These are phyloP conservation scores for Agrypnia vestita DNA, from an alignment of 1,140 invertebrate species.

Conservation along the genomic window DNA sequence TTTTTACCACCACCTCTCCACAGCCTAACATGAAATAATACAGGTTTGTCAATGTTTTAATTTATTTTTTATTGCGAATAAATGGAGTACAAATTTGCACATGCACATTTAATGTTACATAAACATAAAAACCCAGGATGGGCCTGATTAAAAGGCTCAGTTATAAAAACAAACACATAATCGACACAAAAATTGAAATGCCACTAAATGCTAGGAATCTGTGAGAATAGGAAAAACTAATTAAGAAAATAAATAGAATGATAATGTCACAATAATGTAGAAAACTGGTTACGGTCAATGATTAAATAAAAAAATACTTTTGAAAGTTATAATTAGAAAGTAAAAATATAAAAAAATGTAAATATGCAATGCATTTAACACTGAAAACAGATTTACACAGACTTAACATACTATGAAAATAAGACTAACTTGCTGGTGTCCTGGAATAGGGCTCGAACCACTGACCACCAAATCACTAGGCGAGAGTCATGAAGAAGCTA, in stretches of 20 bases:
- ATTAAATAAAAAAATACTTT: background rate
- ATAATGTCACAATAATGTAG: constrained; percentile 10
- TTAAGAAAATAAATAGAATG: constrained; percentile 14
- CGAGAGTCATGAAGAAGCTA: too few species aligned
- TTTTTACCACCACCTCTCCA: too few species aligned
- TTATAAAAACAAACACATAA: constrained; percentile 26
- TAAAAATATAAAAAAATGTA: constrained; percentile 9
- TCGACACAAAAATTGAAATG: constrained; percentile 22
- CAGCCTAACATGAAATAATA: constrained; percentile 4
- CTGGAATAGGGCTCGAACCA: too few species aligned
- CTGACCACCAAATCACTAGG: too few species aligned
- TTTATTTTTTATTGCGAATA: constrained; percentile 27
- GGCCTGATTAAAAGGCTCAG: background rate
- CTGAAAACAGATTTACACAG: too few species aligned
- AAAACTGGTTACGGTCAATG: constrained; percentile 13
- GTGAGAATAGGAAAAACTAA: too few species aligned
- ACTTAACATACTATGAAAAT: too few species aligned
- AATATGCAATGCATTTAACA: too few species aligned
- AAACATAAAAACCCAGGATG: constrained; percentile 23
- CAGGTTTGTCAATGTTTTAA: constrained; percentile 18
- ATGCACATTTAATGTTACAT: constrained; percentile 29
- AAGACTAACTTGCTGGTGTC: too few species aligned
- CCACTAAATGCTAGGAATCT: constrained; percentile 15
- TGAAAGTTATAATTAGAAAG: background rate
- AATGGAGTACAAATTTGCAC: constrained; percentile 15